Conservation (phyloP, 2,113 vertebrate genomes). For the Tympanuchus pallidicinctus region DNA sequence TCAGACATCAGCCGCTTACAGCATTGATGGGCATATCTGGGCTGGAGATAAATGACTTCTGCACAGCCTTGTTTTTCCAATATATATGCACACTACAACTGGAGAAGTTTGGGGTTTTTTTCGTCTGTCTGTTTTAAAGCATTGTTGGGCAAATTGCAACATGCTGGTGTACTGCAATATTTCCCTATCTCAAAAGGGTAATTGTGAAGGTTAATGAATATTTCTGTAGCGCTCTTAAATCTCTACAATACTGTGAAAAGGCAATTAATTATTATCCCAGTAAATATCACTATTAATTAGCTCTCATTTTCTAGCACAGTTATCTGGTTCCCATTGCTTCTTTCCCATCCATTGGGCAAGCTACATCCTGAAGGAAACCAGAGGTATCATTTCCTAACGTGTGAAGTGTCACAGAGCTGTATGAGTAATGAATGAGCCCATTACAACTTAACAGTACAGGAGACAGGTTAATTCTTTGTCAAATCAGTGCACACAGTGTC, state of each 20-base stretch:
- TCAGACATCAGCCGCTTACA: neutral
- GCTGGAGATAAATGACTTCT: neutral
- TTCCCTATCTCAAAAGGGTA: neutral
- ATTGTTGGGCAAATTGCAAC: neutral
- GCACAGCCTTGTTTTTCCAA: neutral
- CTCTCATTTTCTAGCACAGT: neutral
- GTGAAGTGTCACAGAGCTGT: constrained; percentile 20
- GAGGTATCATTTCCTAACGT: neutral
- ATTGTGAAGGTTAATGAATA: neutral
- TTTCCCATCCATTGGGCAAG: constrained; percentile 18
- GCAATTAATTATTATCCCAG: neutral
- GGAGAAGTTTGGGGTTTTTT: neutral
- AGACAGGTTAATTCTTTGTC: constrained; percentile 74
- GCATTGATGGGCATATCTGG: neutral
- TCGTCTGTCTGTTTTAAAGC: neutral
- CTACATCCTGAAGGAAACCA: neutral
- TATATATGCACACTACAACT: neutral
- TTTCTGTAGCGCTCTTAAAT: neutral
- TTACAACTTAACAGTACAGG: constrained; percentile 64
- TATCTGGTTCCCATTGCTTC: neutral
- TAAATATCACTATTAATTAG: constrained; percentile 7
- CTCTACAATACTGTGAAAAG: neutral
- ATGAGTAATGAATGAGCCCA: constrained; percentile 73
- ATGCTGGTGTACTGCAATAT: neutral
- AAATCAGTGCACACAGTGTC: constrained; percentile 42